phyloP scores from a whole-genome alignment of 2,797 vertebrate species.

The Ctenopoma multispine region DNA sequence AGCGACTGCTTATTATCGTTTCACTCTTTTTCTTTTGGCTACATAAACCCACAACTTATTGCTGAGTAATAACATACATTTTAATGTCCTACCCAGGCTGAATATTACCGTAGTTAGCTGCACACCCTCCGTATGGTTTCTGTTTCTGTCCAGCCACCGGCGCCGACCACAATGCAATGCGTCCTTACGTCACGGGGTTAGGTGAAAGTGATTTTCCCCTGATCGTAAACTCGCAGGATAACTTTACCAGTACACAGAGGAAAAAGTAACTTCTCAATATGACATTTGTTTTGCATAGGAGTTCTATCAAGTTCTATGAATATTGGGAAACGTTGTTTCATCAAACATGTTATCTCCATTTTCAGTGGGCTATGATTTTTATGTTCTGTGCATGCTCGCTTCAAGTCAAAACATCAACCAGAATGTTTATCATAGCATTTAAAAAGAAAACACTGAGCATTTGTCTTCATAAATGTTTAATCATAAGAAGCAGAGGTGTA shows the following conservation, averaged over 20 bases:
- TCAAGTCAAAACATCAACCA: not conserved
- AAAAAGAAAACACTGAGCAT: not conserved
- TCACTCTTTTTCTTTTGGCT: accelerated
- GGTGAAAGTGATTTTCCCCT: not conserved
- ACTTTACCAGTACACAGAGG: not conserved
- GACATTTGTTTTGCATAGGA: too few species aligned
- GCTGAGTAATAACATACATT: constrained; percentile 9
- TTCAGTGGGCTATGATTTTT: too few species aligned
- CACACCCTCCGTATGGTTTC: constrained; percentile 18
- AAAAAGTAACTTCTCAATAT: not conserved
- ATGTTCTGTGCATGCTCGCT: too few species aligned
- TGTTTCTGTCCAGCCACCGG: constrained; percentile 42
- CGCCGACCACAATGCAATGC: constrained; percentile 67
- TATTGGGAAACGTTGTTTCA: too few species aligned
- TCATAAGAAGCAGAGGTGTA: not conserved
- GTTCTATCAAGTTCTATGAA: too few species aligned
- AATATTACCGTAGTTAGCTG: not conserved
- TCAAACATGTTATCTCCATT: too few species aligned
- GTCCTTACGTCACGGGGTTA: not conserved
- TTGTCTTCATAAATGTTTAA: not conserved
- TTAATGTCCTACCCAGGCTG: not conserved
- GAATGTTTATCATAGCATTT: not conserved
- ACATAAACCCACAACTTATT: accelerated
- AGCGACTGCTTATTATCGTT: accelerated
- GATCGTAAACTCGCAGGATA: constrained; percentile 1